These are phyloP conservation scores for Abrostola tripartita DNA, from an alignment of 2,888 invertebrate genomes.

Conservation along the genomic window DNA sequence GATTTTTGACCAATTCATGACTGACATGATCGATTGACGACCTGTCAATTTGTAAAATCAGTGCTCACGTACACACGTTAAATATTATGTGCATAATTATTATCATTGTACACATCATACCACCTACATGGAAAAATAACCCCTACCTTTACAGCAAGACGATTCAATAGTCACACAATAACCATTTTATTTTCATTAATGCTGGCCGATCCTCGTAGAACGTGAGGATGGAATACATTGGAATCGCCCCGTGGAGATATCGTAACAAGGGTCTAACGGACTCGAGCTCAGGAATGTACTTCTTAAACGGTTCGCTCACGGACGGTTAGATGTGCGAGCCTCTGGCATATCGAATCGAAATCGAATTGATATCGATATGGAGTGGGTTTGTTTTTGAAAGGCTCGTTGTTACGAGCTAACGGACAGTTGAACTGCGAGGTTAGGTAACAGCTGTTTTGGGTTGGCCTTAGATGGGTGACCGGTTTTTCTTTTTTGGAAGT, in stretches of 20 bases:
- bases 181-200: conserved; percentile 47
- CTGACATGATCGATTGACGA: too few species aligned
- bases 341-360: not conserved
- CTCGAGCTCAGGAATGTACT: conserved; percentile 32
- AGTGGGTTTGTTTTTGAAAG: not conserved
- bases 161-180: conserved; percentile 34
- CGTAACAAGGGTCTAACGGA: conserved; percentile 53
- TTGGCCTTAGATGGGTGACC: too few species aligned
- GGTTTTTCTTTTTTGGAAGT: too few species aligned
- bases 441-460: too few species aligned
- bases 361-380: not conserved
- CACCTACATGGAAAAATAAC: not conserved
- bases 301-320: conserved; percentile 24
- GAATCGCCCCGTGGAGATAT: conserved; percentile 42
- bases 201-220: conserved; percentile 29
- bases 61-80: too few species aligned
- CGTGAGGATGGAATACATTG: conserved; percentile 37
- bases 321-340: not conserved
- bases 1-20: too few species aligned
- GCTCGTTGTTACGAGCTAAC: too few species aligned
- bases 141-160: conserved; percentile 15
- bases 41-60: too few species aligned
- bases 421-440: too few species aligned
- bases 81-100: not conserved
- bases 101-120: not conserved